These are phyloP conservation scores for Ochropleura plecta DNA, from an alignment of 2,888 invertebrate genomes.

Conservation along the genomic window DNA sequence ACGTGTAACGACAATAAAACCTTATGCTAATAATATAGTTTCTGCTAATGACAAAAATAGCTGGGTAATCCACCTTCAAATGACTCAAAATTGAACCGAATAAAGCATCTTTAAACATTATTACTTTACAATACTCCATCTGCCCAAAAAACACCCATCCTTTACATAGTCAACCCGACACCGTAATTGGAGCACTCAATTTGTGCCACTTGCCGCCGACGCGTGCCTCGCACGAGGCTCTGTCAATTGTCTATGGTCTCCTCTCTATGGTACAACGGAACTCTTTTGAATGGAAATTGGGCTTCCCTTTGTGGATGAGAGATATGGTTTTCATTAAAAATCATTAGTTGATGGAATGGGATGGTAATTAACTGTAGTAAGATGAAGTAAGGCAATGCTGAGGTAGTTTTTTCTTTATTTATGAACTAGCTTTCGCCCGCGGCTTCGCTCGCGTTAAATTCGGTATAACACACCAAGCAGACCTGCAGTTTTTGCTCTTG, in stretches of 20 bases:
- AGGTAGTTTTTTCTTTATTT: not conserved
- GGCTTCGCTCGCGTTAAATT: too few relatives aligned
- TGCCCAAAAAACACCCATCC: constrained; percentile 52
- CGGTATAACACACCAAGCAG: too few relatives aligned
- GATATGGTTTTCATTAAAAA: constrained; percentile 60
- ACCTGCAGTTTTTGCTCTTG: too few relatives aligned
- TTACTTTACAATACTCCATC: not conserved
- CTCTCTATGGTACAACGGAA: constrained; percentile 68
- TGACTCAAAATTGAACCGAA: not conserved
- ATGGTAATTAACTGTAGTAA: not conserved
- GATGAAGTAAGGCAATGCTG: not conserved
- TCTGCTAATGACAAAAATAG: not conserved
- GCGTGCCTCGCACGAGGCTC: constrained; percentile 77
- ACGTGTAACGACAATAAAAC: not conserved
- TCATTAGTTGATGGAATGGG: constrained; percentile 28
- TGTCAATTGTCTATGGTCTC: constrained; percentile 82
- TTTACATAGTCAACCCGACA: constrained; percentile 79
- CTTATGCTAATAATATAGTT: not conserved
- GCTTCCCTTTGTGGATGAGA: constrained; percentile 36
- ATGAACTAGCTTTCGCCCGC: too few relatives aligned
- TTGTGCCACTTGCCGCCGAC: constrained; percentile 84
- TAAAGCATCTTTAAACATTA: not conserved
- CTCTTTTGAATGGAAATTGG: constrained; percentile 58
- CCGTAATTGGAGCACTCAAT: constrained; percentile 90
- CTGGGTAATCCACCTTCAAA: not conserved